Base-by-base conservation (phyloP, 2,113 vertebrate species). In the Phycodurus eques region DNA sequence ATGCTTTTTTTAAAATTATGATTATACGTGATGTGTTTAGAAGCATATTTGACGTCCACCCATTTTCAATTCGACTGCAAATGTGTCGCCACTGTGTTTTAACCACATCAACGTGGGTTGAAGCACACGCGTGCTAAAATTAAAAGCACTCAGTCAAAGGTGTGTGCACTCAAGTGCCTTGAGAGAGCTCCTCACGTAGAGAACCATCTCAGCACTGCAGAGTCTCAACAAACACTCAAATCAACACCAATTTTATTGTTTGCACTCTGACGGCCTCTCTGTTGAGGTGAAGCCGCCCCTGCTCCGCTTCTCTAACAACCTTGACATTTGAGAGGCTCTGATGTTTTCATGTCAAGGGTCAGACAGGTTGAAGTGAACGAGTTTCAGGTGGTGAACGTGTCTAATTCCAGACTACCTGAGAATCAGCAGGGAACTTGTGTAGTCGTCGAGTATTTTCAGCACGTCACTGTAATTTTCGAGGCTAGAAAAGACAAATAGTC, bases 161-260 rank as follows among this genome's bases (percentile, higher is more conserved):
- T 66, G 64, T 12, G 20, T 4, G 42, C n/a, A 66, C 44, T 47
- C 64, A 3, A 46, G 12, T 27, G 42, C 43, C 43, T 47, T 31
- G n/a, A 31, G n/a, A 66, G 64, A 47, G 43, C 61, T 63, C 64
- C 44, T 66, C 64, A 47, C 13, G 44, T 44, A 47, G 22, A 66
- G 64, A 66, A n/a, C 42, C 62, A 65, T 22, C 42, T n/a, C 42
- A 13, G 20, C 64, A 4, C 44, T 14, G 64, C 64, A 2, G 64
- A 43, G 43, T 39, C 64, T 66, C 64, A 9, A 46, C 64, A 66
- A 66, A 66, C 64, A 66, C 64, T 49, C 64, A 47, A 47, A 66
- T 66, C 43, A 66, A 66, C 64, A 10, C 44, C 64, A 66, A 66
- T 66, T 66, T 66, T 17, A 46, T 47, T 66, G 64, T 66, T 66